Base-by-base conservation (phyloP, 2,797 vertebrate genomes). In the Crenuchus spilurus region DNA sequence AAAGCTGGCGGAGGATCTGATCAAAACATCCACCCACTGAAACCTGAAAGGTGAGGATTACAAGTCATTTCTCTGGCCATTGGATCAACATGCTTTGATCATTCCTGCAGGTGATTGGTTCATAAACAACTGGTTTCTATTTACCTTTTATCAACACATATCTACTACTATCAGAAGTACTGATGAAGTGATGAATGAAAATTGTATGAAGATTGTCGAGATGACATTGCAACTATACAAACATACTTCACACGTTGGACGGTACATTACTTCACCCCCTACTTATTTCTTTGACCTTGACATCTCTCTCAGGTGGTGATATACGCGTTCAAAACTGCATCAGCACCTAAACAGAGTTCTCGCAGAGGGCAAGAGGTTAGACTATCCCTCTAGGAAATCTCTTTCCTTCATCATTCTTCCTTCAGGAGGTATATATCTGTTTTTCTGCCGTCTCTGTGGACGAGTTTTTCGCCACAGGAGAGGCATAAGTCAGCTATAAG, bases 401-500 rank as follows among this genome's bases (percentile, higher is more conserved):
- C 28, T 55, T 18, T 24, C 13, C 37, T 7, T 64, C 30, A 75
- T 75, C 64, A 62, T 46, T 79, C 68, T 70, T 66, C 60, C 42
- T 14, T 46, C 70, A 44, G 31, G 39, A 70, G 52, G 48, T 31
- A 48, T 72, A 72, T 61, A 61, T 79, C 62, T 49, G 48, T 14
- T 68, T 63, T 54, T 55, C 24, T 35, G 49, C 37, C 37, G 1
- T 54, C 54, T 70, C 70, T 13, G 14, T 31, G 48, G 54, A 42
- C 48, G 42, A 48, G 14, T 16, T 42, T 65, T 66, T 48, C 18
- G n/a, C 71, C 70, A 41, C 66, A 7, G 70, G 52, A 39, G 44
- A 77, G 60, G 9, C 61, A 71, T 74, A 74, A 74, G 44, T 80
- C 79, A 80, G 35, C 46, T 37, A 67, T 61, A 67, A 77, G 57